These are phyloP conservation scores for Cygnus atratus DNA, from an alignment of 2,113 vertebrate genomes.

Conservation along the genomic window DNA sequence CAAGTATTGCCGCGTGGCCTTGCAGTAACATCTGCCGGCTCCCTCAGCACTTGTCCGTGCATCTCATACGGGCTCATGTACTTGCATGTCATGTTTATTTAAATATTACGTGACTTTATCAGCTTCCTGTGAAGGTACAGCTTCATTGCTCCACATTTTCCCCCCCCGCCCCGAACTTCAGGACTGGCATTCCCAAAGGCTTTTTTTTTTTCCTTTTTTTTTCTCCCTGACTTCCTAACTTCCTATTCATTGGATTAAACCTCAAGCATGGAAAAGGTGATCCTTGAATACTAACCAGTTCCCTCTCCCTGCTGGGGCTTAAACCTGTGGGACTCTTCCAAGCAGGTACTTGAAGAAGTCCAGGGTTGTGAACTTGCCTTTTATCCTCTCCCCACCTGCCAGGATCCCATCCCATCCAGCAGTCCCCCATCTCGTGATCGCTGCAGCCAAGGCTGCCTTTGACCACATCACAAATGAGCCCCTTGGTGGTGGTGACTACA, in stretches of 20 bases:
- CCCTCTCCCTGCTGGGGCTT: background rate
- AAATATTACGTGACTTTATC: background rate
- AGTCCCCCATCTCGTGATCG: background rate
- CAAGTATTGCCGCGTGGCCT: background rate
- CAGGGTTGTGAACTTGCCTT: background rate
- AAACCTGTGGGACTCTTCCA: background rate
- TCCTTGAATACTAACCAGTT: background rate
- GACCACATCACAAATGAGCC: background rate
- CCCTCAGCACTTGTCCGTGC: background rate
- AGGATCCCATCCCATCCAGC: background rate
- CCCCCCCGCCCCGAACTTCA: background rate
- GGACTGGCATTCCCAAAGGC: background rate
- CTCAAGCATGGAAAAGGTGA: background rate
- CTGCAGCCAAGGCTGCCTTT: background rate
- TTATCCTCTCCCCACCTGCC: background rate
- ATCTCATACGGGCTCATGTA: fast-evolving
- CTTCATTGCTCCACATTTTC: background rate
- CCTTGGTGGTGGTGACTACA: background rate
- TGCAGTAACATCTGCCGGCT: background rate
- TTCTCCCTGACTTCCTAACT: background rate
- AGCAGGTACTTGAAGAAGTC: background rate
- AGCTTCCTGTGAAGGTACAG: background rate
- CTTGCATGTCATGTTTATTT: background rate
- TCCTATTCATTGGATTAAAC: background rate
- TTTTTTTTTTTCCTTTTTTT: background rate